Evolutionary conservation across 2,888 invertebrate genomes (phyloP), one percentile per base, ranked within the genome.

Genomic region (Neoascia interrupta): DNA sequence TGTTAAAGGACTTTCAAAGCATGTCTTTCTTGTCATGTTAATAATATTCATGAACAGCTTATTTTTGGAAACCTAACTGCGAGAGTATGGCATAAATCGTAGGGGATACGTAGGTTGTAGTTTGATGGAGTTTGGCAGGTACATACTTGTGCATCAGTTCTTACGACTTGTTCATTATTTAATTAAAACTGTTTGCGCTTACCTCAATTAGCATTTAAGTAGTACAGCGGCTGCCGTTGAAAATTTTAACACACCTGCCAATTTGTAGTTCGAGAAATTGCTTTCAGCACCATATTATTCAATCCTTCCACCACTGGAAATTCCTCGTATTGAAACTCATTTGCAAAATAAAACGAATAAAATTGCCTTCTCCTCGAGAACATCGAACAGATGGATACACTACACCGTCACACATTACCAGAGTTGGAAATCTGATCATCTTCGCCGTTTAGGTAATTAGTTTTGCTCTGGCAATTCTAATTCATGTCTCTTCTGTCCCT

Each of bases 381-480:
- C 10, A 60, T 69, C 19, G 37, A 8, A 16, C 6, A 28, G 19
- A 39, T n/a, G 47, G 23, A 45, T 28, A 26, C 47, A 63, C 15
- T n/a, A 63, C 31, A 70, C 53, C 53, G n/a, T n/a, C n/a, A n/a
- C n/a, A n/a, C 36, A 53, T 31, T 47, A 47, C 37, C 39, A 34
- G 19, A 47, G 45, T 34, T 34, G 53, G 18, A 70, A 76, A 68
- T 68, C n/a, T n/a, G n/a, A n/a, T n/a, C 54, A 51, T 76, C 70
- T 53, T 70, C 56, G 19, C 58, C 47, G 76, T 58, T 76, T 72
- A 53, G 64, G 70, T 76, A 76, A 76, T 76, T 76, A 76, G 72
- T 76, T 76, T 66, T 72, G 64, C 64, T 43, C 53, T 45, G 53
- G 41, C 41, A 76, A 70, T 76, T 76, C 76, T 58, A 76, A 76